A percentile compares a stretch with the other conserved stretches of the same genome.
phyloP scores from a whole-genome alignment of 2,797 vertebrate species.

The Cossypha polioptera region DNA sequence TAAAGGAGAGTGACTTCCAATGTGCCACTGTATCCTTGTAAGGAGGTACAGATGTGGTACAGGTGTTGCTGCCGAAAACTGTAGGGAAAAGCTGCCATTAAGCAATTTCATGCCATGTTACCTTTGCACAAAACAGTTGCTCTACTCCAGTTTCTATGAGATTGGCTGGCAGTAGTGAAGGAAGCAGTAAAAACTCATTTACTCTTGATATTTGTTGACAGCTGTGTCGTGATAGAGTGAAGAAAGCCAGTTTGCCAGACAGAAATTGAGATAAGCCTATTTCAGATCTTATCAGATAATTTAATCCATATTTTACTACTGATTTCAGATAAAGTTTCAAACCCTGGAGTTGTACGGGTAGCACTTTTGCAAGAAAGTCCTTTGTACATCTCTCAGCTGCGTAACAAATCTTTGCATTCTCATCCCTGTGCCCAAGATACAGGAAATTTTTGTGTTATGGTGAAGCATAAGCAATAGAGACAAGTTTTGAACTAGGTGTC shows the following conservation, averaged over 20 bases:
- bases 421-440: neutral
- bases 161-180: neutral
- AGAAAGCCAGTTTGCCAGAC: neutral
- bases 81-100: neutral
- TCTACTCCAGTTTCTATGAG: neutral
- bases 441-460: neutral
- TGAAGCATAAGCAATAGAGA: neutral
- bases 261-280: neutral
- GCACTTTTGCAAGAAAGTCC: neutral
- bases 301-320: neutral
- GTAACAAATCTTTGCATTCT: neutral
- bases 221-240: neutral
- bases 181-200: neutral
- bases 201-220: neutral
- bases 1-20: neutral
- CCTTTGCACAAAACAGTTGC: neutral
- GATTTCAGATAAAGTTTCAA: neutral
- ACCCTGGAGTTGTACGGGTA: neutral
- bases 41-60: neutral
- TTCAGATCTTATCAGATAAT: neutral
- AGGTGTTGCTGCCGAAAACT: neutral
- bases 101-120: neutral
- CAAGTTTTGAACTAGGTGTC: neutral
- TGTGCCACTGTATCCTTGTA: neutral
- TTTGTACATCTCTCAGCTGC: neutral